Evolutionary conservation across 2,888 invertebrate genomes (phyloP), one percentile per base, ranked within the genome.

Genomic region (Trissolcus brochymenae): DNA sequence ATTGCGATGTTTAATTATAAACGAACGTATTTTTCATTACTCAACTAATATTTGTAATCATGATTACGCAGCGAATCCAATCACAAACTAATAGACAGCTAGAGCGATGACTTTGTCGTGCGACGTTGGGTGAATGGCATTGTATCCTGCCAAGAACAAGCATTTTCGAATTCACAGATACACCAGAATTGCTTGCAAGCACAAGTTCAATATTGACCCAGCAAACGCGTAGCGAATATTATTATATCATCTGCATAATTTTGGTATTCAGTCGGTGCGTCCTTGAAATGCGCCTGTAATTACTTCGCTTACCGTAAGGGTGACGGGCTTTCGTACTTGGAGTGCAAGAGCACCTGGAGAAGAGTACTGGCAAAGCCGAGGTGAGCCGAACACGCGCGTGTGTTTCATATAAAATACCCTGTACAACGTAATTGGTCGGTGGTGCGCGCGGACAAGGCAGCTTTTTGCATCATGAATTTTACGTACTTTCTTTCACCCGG

Each of bases 191-290:
- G 83, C 84, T 82, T 81, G 82, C 81, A 80, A 81, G 85, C 86
- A 84, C 82, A 35, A 84, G 86, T 84, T 86, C 86, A 86, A 87
- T 87, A 87, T 87, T 87, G 87, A 86, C 86, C 86, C 81, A 68
- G 83, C 84, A 86, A 87, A 87, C 87, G 87, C 86, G 86, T 87
- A 84, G 85, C 86, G 87, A 87, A 87, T 87, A 87, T 87, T 86
- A 86, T 86, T 86, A 85, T 82, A 84, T 83, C 84, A 86, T 87
- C 87, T 87, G 82, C 86, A 86, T 87, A 87, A 87, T 87, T 86
- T 86, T 84, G 81, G 87, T 87, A 87, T 87, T 87, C 86, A 85
- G 85, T 83, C 80, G 83, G 84, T 78, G 85, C 81, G 82, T 82
- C 81, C 83, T 79, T 84, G 86, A 86, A 87, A 86, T 84, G 86